phyloP scores from a whole-genome alignment of 2,888 invertebrate species.

The Petrolisthes manimaculis region DNA sequence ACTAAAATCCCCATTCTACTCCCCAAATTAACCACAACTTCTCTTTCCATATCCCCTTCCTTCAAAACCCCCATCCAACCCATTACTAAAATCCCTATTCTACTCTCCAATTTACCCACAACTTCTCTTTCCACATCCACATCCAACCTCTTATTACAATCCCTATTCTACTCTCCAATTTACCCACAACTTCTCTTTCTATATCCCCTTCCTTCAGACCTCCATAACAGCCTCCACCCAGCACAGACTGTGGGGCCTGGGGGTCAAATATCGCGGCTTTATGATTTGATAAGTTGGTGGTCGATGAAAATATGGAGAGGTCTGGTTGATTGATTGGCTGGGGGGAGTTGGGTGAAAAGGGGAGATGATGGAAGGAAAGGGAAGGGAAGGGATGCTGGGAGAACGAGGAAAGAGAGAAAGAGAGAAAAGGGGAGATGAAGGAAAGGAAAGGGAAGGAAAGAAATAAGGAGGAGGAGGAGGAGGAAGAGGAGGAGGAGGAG shows the following conservation, averaged over 20 bases:
- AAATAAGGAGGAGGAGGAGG: neutral
- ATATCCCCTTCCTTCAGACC: neutral
- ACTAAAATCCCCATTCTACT: too few relatives aligned
- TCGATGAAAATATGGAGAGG: slow-evolving; percentile 56
- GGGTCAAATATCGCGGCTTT: slow-evolving; percentile 56
- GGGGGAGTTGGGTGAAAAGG: slow-evolving; percentile 7
- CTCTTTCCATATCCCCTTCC: too few relatives aligned
- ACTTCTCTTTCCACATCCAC: too few relatives aligned
- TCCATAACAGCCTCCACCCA: neutral
- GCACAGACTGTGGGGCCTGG: slow-evolving; percentile 13
- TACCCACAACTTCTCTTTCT: too few relatives aligned
- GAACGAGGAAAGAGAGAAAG: neutral
- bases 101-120: too few relatives aligned
- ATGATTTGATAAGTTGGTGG: slow-evolving; percentile 49
- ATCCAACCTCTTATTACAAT: too few relatives aligned
- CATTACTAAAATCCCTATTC: too few relatives aligned
- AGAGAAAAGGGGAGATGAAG: slow-evolving; percentile 12
- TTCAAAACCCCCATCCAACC: too few relatives aligned
- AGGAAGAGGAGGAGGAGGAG: neutral
- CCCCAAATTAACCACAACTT: too few relatives aligned
- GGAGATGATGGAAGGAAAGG: neutral
- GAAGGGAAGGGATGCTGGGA: neutral
- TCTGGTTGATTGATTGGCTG: slow-evolving; percentile 47
- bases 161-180: too few relatives aligned
- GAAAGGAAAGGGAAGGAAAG: neutral